These are phyloP conservation scores for Pampus argenteus DNA, from an alignment of 2,797 vertebrate genomes.

Conservation along the genomic window DNA sequence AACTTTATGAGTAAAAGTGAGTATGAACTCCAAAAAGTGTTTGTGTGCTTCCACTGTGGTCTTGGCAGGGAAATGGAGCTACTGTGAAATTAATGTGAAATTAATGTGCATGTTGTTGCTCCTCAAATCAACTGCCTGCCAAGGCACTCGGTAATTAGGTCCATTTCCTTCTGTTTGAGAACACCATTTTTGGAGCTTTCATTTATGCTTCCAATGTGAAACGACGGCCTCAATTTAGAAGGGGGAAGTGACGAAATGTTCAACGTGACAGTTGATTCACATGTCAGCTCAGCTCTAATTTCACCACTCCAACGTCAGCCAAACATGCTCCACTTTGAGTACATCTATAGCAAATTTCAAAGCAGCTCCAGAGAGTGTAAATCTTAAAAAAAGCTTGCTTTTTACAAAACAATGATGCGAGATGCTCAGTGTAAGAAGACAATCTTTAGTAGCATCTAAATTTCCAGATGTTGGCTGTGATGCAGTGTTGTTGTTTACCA, in stretches of 20 bases:
- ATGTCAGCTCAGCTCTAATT: neutral
- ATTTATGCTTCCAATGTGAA: slow-evolving; percentile 48
- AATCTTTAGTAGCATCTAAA: too few relatives aligned
- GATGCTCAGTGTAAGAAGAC: too few relatives aligned
- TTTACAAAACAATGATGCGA: too few relatives aligned
- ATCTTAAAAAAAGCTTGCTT: neutral
- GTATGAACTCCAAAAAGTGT: slow-evolving; percentile 33
- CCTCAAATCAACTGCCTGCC: slow-evolving; percentile 57
- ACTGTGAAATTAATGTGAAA: slow-evolving; percentile 70
- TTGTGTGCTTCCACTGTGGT: slow-evolving; percentile 43
- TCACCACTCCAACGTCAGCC: neutral
- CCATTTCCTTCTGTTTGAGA: slow-evolving; percentile 60
- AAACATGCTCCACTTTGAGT: neutral
- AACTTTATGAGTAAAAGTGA: slow-evolving; percentile 26
- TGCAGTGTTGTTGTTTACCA: too few relatives aligned
- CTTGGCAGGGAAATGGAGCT: slow-evolving; percentile 44
- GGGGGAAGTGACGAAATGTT: slow-evolving; percentile 2
- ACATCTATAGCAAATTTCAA: neutral
- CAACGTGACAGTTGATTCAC: slow-evolving; percentile 1
- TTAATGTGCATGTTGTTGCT: slow-evolving; percentile 67
- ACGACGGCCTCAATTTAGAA: slow-evolving; percentile 29
- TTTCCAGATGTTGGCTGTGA: too few relatives aligned
- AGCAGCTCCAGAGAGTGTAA: neutral
- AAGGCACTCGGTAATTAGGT: slow-evolving; percentile 59
- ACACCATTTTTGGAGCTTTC: slow-evolving; percentile 36